Conservation (phyloP, 2,888 invertebrate genomes). For the Xylota segnis region DNA sequence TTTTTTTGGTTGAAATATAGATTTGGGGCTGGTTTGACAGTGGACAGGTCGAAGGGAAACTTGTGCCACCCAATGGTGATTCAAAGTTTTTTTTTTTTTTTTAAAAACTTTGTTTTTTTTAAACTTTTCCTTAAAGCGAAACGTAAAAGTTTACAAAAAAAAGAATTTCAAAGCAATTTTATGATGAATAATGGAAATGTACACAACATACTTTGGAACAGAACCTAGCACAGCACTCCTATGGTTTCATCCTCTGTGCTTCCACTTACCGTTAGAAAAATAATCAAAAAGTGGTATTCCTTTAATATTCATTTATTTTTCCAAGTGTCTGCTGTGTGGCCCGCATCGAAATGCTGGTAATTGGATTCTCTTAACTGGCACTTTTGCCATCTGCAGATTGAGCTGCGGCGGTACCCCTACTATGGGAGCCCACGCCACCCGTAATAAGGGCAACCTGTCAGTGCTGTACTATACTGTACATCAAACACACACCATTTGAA, state of each 20-base stretch:
- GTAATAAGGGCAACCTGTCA: conserved; percentile 63
- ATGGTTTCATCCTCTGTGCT: conserved; percentile 35
- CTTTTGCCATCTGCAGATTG: conserved; percentile 56
- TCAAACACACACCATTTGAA: conserved; percentile 66
- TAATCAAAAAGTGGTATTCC: conserved; percentile 65
- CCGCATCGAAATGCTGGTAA: conserved; percentile 38
- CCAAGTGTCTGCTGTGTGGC: conserved; percentile 41
- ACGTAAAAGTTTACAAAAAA: conserved; percentile 1
- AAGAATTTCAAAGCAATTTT: conserved; percentile 30
- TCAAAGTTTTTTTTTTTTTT: neutral
- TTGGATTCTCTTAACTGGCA: conserved; percentile 67
- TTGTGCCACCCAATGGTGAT: neutral
- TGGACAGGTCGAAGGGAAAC: neutral
- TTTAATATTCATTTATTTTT: conserved; percentile 68
- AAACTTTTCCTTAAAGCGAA: conserved; percentile 8
- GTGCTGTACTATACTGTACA: conserved; percentile 21
- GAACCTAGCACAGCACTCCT: conserved; percentile 58
- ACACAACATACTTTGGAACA: neutral
- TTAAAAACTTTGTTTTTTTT: neutral
- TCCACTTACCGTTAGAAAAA: conserved; percentile 55
- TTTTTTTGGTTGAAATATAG: neutral
- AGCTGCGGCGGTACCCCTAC: conserved; percentile 1
- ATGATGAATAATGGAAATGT: conserved; percentile 26
- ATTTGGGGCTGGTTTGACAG: neutral
- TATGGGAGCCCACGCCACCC: neutral